Evolutionary conservation across 2,888 invertebrate species (phyloP).

Genomic region (Ischnura elegans): DNA sequence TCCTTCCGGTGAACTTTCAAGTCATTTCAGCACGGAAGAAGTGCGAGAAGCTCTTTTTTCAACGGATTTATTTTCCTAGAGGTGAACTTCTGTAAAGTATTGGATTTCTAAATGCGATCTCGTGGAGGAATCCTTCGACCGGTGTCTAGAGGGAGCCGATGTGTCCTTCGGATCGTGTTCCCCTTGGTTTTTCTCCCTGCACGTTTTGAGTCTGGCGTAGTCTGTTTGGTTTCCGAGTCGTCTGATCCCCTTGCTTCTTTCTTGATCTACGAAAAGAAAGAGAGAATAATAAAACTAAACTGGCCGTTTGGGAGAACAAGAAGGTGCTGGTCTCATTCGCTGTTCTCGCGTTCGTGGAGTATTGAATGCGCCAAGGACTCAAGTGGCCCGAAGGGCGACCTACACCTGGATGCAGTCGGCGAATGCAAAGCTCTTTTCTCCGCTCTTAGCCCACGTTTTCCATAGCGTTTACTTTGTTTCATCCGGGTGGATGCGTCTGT

Average conservation of each 20-base stretch:
- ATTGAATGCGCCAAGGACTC: constrained; percentile 78
- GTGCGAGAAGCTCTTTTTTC: too few species aligned
- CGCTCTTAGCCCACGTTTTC: background rate
- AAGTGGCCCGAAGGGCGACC: constrained; percentile 87
- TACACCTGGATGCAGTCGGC: constrained; percentile 86
- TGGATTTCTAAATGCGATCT: background rate
- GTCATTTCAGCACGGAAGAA: too few species aligned
- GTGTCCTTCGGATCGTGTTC: background rate
- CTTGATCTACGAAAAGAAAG: too few species aligned
- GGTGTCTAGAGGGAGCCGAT: background rate
- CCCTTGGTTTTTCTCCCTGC: background rate
- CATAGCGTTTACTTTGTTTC: background rate
- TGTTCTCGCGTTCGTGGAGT: background rate
- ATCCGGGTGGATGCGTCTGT: too few species aligned
- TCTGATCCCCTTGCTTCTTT: background rate
- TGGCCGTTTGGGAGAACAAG: constrained; percentile 42
- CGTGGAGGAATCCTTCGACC: background rate
- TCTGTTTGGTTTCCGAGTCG: background rate
- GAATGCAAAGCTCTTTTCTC: constrained; percentile 77
- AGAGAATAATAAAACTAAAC: too few species aligned
- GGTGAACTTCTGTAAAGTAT: background rate
- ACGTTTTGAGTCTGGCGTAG: background rate
- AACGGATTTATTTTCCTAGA: too few species aligned
- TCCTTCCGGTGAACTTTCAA: too few species aligned
- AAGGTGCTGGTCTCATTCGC: background rate